Percentiles rank a stretch among this genome's conserved stretches.
phyloP scores from a whole-genome alignment of 2,113 vertebrate species.

The Capreolus pygargus region DNA sequence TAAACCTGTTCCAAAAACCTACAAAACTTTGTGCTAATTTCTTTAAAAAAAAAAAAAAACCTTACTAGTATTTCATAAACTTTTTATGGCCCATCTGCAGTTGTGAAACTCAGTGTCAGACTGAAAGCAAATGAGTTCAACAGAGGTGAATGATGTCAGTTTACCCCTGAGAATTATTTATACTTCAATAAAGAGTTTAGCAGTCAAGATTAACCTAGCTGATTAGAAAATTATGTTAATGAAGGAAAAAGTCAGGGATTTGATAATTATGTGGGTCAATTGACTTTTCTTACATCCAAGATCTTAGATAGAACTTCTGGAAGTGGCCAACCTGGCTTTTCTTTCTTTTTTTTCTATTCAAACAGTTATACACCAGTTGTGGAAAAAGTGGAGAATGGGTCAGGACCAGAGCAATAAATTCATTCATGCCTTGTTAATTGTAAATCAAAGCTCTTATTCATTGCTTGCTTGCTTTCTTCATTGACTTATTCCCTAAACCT shows the following conservation, averaged over 20 bases:
- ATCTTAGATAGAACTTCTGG: background rate
- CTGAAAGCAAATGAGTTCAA: constrained; percentile 33
- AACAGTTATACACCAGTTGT: background rate
- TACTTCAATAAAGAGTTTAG: constrained; percentile 20
- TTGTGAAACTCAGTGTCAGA: constrained; percentile 34
- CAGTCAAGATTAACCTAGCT: background rate
- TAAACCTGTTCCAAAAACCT: background rate
- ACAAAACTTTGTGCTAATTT: constrained; percentile 23
- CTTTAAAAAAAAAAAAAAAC: background rate
- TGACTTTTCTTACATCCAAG: background rate
- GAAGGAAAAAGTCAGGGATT: background rate
- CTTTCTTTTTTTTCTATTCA: background rate
- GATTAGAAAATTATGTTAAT: constrained; percentile 14
- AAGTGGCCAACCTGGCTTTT: background rate
- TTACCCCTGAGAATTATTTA: constrained; percentile 22
- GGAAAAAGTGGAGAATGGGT: background rate
- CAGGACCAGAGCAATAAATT: background rate
- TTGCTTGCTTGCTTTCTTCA: background rate
- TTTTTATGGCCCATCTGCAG: background rate
- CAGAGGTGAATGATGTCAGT: background rate
- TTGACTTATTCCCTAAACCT: background rate
- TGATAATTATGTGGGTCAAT: background rate
- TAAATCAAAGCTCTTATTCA: background rate
- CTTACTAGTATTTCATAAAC: constrained; percentile 51
- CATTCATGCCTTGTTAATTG: background rate